These are phyloP conservation scores for Micoletzkya japonica DNA, from an alignment of 2,888 invertebrate genomes.

Conservation along the genomic window DNA sequence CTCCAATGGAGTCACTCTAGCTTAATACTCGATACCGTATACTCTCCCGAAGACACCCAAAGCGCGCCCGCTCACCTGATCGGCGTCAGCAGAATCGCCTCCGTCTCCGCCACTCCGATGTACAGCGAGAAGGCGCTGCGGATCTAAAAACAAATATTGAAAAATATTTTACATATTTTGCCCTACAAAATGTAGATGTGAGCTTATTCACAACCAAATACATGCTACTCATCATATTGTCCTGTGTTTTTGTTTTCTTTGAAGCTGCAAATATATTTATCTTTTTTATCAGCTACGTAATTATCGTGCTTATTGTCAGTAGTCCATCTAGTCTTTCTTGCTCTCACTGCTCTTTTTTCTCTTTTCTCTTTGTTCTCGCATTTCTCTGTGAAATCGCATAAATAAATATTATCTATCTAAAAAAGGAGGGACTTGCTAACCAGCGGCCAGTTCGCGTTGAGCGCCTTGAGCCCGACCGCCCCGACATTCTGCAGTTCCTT, in stretches of 20 bases:
- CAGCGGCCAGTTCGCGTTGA: conserved; percentile 8
- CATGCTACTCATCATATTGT: no score
- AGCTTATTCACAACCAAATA: no score
- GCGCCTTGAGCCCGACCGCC: conserved; percentile 12
- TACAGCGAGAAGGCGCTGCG: conserved; percentile 86
- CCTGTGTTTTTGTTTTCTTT: no score
- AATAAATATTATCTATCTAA: not conserved
- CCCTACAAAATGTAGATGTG: no score
- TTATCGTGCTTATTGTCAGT: no score
- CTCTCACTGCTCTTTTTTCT: no score
- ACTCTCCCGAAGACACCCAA: not conserved
- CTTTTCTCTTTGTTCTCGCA: not conserved
- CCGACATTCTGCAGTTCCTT: conserved; percentile 9
- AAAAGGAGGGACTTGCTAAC: conserved; percentile 2
- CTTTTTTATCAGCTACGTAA: no score
- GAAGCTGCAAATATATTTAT: no score
- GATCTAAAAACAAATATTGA: conserved; percentile 42
- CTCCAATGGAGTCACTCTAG: no score
- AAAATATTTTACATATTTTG: not conserved
- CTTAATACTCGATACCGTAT: no score
- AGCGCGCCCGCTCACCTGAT: conserved; percentile 73
- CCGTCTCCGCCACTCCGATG: conserved; percentile 92
- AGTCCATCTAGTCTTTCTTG: no score
- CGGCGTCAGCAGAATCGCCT: conserved; percentile 91
- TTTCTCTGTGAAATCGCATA: not conserved